Evolutionary conservation across 2,888 invertebrate genomes (phyloP), one percentile per base, ranked within the genome.

Genomic region (Rhamnusium bicolor): DNA sequence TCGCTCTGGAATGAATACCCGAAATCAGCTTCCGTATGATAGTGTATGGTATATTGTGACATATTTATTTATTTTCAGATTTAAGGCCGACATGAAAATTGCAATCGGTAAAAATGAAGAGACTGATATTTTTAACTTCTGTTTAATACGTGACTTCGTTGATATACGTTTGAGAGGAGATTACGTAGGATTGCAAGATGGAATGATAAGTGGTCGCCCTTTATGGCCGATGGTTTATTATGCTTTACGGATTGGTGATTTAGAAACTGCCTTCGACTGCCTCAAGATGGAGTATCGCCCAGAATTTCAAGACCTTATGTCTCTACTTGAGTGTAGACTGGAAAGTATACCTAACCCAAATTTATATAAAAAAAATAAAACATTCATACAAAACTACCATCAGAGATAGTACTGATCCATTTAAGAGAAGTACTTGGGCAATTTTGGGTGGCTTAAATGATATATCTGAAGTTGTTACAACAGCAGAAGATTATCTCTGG

Each of bases 401-500:
- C 19, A 92, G 96, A 62, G 93, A 94, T 79, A 93, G 94, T 18
- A 94, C 94, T 0, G 98, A 98, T 90, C 95, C 96, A 0, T 98
- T 93, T 84, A 97, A 97, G 88, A 92, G 95, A 90, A 94, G 94
- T 61, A 93, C 97, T 0, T 98, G 95, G 88, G 96, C 97, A 85
- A 92, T 96, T 49, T 89, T 98, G 68, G 96, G 96, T 1, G 94
- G 95, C 73, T 97, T 97, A 62, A 97, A 97, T 84, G 94, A 96
- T 82, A 97, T 98, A 87, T 89, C 93, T 0, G 97, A 98, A 86
- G 94, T 98, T 24, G 95, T 95, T 46, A 94, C 94, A 78, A 96
- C 97, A 12, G 96, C 97, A 0, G 98, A 98, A 85, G 98, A 98
- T 89, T 98, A 98, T 86, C 90, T 98, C 5, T 98, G 98, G 98